These are phyloP conservation scores for Halichoeres trimaculatus DNA, from an alignment of 2,113 vertebrate species.

Conservation along the genomic window DNA sequence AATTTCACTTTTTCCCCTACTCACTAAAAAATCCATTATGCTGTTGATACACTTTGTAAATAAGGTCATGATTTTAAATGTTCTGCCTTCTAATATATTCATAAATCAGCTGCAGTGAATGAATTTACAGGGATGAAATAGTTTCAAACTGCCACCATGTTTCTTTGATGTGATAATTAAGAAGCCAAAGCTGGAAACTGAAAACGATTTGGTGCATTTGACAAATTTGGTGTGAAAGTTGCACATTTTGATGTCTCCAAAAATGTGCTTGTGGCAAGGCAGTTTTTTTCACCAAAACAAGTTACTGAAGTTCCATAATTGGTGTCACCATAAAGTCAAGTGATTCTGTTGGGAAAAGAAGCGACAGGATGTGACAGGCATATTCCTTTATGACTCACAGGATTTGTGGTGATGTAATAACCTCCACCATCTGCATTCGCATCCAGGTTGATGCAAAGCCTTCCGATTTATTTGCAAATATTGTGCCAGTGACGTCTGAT, in stretches of 20 bases:
- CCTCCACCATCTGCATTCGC: conserved; percentile 31
- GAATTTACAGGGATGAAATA: neutral
- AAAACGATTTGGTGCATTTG: conserved; percentile 1
- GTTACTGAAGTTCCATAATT: no score
- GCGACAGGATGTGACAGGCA: neutral
- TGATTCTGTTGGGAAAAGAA: neutral
- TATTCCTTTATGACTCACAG: neutral
- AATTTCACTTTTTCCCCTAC: no score
- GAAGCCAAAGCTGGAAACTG: neutral
- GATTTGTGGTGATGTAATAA: conserved; percentile 8
- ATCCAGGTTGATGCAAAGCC: conserved; percentile 5
- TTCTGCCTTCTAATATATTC: neutral
- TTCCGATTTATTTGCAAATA: conserved; percentile 36
- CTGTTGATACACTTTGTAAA: neutral
- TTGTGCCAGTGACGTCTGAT: conserved; percentile 18
- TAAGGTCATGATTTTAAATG: no score
- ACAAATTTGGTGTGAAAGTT: neutral
- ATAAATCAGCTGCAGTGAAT: neutral
- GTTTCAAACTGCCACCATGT: neutral
- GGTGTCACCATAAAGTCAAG: neutral
- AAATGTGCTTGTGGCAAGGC: no score
- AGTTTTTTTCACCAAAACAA: no score
- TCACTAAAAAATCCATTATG: neutral
- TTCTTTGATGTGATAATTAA: neutral
- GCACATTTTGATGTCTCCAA: neutral